Base-by-base conservation (phyloP, 2,888 invertebrate species). In the Agrenia bidenticulata region DNA sequence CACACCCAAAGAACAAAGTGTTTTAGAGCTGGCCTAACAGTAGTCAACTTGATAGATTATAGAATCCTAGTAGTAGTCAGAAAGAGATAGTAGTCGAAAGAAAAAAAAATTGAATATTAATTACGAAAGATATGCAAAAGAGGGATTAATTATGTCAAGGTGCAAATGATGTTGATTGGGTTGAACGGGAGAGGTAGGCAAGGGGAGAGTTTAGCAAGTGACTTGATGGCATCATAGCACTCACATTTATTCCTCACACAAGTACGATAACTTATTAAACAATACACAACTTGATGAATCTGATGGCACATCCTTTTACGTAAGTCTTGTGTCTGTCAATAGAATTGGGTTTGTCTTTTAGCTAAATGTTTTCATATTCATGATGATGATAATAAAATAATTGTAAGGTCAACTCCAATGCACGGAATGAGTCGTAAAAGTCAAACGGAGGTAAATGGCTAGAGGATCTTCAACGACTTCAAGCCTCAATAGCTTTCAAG, bases 141-240 rank as follows among this genome's bases (percentile, higher is more conserved):
- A 27, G 23, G 13, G 21, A 39, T 58, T 58, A 58, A 58, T 58
- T 58, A 58, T 58, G 58, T 58, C 58, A 58, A 58, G 58, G 58
- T 57, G 57, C 19, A 4, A 57, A 41, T 5, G 42, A 41, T 17
- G 51, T 23, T 51, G 51, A 51, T 51, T 51, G 24, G 45, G 19
- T 45, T 45, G 45, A n/a, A 45, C 45, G 45, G 45, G 15, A n/a
- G 5, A 45, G 45, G n/a, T 15, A 17, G 45, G 11, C 5, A 32
- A 11, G 11, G 32, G 11, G 32, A 32, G 32, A 51, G 23, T 32
- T 51, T 7, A 51, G 24, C 23, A 51, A 51, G 2, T 15, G 23
- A 23, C 51, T 24, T 19, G 51, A 51, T 51, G 5, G 45, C 51
- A 23, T 51, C 9, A n/a, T n/a, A n/a, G n/a, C n/a, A n/a, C 21